Conservation (phyloP, 2,888 invertebrate genomes). For the Autographa gamma region DNA sequence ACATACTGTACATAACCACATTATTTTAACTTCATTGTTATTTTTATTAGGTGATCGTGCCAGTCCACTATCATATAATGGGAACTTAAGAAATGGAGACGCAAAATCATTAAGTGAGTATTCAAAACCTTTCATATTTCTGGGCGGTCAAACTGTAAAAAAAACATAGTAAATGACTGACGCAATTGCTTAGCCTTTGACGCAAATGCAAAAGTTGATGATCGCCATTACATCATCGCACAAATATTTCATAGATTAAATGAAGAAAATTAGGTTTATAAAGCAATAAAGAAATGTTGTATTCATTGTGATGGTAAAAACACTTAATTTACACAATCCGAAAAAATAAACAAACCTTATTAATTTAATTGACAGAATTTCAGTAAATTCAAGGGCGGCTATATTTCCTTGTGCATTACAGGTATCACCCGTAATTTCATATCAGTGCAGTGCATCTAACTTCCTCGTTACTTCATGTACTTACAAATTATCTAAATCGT, state of each 20-base stretch:
- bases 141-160: neutral
- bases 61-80: conserved; percentile 71
- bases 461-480: neutral
- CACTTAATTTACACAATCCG: too few relatives aligned
- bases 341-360: neutral
- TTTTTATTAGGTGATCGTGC: conserved; percentile 67
- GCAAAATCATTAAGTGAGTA: conserved; percentile 82
- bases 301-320: neutral
- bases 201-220: neutral
- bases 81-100: conserved; percentile 78
- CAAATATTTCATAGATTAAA: neutral
- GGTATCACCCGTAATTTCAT: neutral
- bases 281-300: neutral
- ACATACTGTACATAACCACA: too few relatives aligned
- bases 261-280: neutral
- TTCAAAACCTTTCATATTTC: neutral
- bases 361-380: neutral
- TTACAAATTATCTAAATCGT: neutral
- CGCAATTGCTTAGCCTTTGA: neutral
- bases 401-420: neutral
- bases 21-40: too few relatives aligned
- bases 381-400: neutral
- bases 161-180: neutral
- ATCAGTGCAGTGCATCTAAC: neutral
- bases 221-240: neutral